Base-by-base conservation (phyloP, 35 echinoderm and acorn worm genomes). In the Holothuria glaberrima region DNA sequence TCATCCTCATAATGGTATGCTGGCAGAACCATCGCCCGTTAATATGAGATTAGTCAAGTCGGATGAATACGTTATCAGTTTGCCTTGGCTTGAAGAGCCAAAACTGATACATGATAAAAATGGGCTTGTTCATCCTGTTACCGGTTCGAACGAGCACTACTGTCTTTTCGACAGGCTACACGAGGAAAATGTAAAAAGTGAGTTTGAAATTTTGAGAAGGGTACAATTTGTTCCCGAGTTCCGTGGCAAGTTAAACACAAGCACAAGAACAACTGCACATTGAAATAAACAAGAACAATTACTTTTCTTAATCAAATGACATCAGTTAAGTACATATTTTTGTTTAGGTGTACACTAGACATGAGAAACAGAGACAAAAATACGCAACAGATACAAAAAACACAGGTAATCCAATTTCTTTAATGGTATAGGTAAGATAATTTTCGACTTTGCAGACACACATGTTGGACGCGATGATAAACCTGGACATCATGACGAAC, bases 81-180 rank as follows among this genome's bases (percentile, higher is more conserved):
- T 88, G 5, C 59, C 31, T 30, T 70, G 65, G 86, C n/a, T 88
- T 13, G n/a, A 68, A 48, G 85, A 88, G 13, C n/a, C 3, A 36
- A 27, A 70, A 63, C 1, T 3, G 3, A 18, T 54, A 9, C 35
- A 0, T 70, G 35, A 45, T 14, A 9, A 5, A 5, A 48, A 33
- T 46, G 34, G 45, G 2, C 5, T 28, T 48, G 85, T 88, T 4
- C 65, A 88, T 30, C 86, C 86, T 0, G 86, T 71, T 1, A 69
- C 86, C 12, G 86, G 86, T 2, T 71, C 62, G 3, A 48, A 38
- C 12, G 67, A 68, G 24, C 86, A 88, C 45, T 88, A 48, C 26
- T 88, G 86, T 38, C 64, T 88, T 33, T 71, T 88, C 52, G 86
- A 71, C 62, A 65, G 59, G 36, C 65, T 88, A 9, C 86, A 71